Percentiles rank a stretch among this genome's conserved stretches.
Conservation (phyloP, 2,888 invertebrate species). For the Polydrusus tereticollis region DNA sequence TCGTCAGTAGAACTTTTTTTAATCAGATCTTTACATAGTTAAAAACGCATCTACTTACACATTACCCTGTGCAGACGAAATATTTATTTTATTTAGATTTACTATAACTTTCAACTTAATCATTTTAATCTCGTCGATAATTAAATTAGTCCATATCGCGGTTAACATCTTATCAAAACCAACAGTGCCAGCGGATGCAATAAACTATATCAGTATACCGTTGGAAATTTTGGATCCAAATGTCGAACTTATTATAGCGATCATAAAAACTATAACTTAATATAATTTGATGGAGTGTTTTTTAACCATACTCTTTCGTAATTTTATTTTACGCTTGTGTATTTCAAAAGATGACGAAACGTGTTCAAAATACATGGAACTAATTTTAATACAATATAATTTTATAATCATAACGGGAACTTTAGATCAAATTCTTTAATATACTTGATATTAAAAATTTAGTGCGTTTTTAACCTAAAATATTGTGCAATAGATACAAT, state of each 20-base stretch:
- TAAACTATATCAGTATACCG: background rate
- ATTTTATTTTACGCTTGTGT: background rate
- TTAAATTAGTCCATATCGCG: background rate
- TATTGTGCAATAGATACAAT: too few relatives aligned
- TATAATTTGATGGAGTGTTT: background rate
- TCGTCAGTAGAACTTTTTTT: too few relatives aligned
- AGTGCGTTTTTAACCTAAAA: too few relatives aligned
- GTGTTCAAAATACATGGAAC: background rate
- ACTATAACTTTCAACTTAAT: background rate
- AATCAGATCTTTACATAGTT: too few relatives aligned
- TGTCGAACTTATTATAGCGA: background rate
- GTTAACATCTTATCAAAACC: background rate
- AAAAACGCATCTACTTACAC: too few relatives aligned
- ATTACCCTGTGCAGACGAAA: background rate
- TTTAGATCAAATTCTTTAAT: too few relatives aligned
- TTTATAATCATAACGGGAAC: background rate
- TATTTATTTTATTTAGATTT: background rate
- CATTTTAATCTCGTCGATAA: background rate
- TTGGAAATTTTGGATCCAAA: background rate
- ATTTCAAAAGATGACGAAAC: background rate
- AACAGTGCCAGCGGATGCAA: background rate
- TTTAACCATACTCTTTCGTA: background rate
- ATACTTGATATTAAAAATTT: too few relatives aligned
- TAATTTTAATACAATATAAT: background rate
- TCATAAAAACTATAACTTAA: background rate